Evolutionary conservation across 2,888 invertebrate species (phyloP).

Genomic region (Drosophila seclusa): DNA sequence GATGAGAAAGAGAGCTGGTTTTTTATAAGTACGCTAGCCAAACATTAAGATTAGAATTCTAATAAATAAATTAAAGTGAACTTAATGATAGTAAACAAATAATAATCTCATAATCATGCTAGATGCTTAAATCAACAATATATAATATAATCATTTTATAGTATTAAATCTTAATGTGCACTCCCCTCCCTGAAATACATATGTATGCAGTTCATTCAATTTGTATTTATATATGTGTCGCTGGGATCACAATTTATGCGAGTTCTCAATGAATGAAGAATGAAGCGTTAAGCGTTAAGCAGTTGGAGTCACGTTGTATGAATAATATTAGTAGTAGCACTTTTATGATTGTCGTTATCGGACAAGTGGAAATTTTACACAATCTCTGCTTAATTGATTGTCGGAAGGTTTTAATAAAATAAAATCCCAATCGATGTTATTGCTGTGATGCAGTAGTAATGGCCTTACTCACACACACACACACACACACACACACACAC

Average conservation of each 20-base stretch:
- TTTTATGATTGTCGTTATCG: constrained; percentile 30
- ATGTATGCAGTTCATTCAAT: not conserved
- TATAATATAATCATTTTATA: not conserved
- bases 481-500: too few relatives aligned
- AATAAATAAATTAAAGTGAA: not conserved
- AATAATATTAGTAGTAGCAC: constrained; percentile 7
- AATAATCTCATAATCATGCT: not conserved
- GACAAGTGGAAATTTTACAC: constrained; percentile 51
- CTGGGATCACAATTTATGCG: not conserved
- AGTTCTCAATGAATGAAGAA: constrained; percentile 15
- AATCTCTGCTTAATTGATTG: constrained; percentile 27
- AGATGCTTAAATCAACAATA: not conserved
- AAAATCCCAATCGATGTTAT: not conserved
- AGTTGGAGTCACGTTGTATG: not conserved
- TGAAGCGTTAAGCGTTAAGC: not conserved
- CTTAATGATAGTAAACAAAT: not conserved
- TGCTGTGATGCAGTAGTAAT: constrained; percentile 1
- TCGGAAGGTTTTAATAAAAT: constrained; percentile 9
- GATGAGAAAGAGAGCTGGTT: not conserved
- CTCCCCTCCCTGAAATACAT: not conserved
- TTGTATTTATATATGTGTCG: not conserved
- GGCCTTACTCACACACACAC: not conserved
- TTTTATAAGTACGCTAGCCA: not conserved
- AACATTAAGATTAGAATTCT: not conserved
- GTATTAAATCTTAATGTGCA: not conserved